Conservation (phyloP, 2,113 vertebrate genomes). For the Syrmaticus mikado region DNA sequence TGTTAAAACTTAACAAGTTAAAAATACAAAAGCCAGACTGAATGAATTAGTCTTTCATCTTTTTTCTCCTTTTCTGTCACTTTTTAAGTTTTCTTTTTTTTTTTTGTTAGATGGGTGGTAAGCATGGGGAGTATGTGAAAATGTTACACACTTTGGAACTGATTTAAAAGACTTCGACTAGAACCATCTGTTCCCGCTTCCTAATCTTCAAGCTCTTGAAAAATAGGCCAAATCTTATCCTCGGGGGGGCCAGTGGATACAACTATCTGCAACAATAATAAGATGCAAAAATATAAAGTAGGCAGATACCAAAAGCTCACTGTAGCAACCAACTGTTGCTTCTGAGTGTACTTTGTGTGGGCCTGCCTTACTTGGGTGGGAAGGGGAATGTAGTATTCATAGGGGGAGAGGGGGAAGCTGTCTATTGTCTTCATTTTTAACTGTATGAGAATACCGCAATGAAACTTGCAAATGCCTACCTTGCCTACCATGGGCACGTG, state of each 20-base stretch:
- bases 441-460: background rate
- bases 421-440: background rate
- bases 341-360: constrained; percentile 12
- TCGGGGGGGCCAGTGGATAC: background rate
- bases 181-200: constrained; percentile 71
- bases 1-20: constrained; percentile 14
- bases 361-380: background rate
- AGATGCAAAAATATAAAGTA: constrained; percentile 42
- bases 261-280: constrained; percentile 59
- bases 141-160: constrained; percentile 50
- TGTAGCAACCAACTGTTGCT: constrained; percentile 33
- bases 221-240: constrained; percentile 50
- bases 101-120: background rate
- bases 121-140: constrained; percentile 53
- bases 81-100: background rate
- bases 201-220: constrained; percentile 57
- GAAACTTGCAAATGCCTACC: background rate
- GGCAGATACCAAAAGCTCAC: constrained; percentile 43
- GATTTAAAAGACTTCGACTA: constrained; percentile 64
- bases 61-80: constrained; percentile 33
- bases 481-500: background rate
- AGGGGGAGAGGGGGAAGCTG: background rate
- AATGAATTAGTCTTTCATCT: constrained; percentile 38
- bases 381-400: background rate
- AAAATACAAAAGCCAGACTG: constrained; percentile 25